Evolutionary conservation across 2,888 invertebrate species (phyloP).

Genomic region (Isoperla grammatica): DNA sequence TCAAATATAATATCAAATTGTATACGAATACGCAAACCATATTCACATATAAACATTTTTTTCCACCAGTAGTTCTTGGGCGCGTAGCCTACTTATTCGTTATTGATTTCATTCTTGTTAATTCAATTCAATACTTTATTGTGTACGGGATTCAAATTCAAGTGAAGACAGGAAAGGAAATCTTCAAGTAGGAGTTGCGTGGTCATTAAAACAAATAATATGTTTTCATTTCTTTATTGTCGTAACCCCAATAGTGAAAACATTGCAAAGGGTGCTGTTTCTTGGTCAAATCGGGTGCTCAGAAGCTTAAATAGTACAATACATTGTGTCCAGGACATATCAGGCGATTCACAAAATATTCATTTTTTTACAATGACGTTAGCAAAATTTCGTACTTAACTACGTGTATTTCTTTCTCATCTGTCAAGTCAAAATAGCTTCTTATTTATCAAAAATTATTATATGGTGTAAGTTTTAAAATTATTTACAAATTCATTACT

Average conservation of each 20-base stretch:
- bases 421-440: slow-evolving; percentile 16
- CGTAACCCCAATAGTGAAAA: slow-evolving; percentile 23
- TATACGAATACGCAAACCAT: too few species aligned
- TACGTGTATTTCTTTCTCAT: background rate
- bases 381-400: slow-evolving; percentile 7
- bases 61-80: too few species aligned
- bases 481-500: too few species aligned
- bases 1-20: too few species aligned
- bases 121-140: too few species aligned
- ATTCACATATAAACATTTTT: too few species aligned
- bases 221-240: slow-evolving; percentile 22
- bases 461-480: slow-evolving; percentile 1
- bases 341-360: background rate
- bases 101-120: too few species aligned
- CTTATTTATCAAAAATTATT: slow-evolving; percentile 18
- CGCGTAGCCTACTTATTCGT: background rate
- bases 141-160: background rate
- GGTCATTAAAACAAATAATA: too few species aligned
- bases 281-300: slow-evolving; percentile 19
- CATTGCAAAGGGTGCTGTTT: slow-evolving; percentile 23
- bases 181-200: background rate
- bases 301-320: slow-evolving; percentile 17
- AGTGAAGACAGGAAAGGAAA: background rate
- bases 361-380: background rate
- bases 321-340: background rate